Evolutionary conservation across 2,113 vertebrate species (phyloP).

Genomic region (Passerina amoena): DNA sequence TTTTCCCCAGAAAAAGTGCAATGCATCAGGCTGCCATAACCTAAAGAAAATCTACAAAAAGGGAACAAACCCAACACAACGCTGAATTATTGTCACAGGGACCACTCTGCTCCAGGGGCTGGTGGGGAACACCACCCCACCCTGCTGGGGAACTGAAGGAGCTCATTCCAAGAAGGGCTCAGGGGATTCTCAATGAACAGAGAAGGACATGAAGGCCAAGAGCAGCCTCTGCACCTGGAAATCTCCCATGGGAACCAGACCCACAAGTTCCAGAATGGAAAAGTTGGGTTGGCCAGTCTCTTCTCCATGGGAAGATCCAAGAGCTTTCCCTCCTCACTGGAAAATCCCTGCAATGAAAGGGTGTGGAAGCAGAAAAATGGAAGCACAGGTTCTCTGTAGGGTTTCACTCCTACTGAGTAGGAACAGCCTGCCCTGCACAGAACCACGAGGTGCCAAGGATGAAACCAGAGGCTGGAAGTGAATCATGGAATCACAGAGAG

Average conservation of each 20-base stretch:
- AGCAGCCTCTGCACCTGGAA: not conserved
- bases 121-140: not conserved
- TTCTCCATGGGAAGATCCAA: not conserved
- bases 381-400: rapidly evolving
- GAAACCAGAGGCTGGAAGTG: not conserved
- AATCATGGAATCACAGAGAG: not conserved
- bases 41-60: not conserved
- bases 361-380: not conserved
- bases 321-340: rapidly evolving
- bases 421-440: not conserved
- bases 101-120: rapidly evolving
- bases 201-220: rapidly evolving
- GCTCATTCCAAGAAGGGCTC: not conserved
- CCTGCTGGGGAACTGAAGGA: not conserved
- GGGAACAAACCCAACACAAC: rapidly evolving
- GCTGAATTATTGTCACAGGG: not conserved
- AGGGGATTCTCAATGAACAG: not conserved
- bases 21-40: not conserved
- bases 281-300: not conserved
- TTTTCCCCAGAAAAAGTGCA: not conserved
- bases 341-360: not conserved
- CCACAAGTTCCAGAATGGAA: not conserved
- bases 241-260: rapidly evolving
- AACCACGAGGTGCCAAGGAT: not conserved
- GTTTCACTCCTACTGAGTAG: rapidly evolving